Base-by-base conservation (phyloP, 2,888 invertebrate genomes). In the Agrotis puta region DNA sequence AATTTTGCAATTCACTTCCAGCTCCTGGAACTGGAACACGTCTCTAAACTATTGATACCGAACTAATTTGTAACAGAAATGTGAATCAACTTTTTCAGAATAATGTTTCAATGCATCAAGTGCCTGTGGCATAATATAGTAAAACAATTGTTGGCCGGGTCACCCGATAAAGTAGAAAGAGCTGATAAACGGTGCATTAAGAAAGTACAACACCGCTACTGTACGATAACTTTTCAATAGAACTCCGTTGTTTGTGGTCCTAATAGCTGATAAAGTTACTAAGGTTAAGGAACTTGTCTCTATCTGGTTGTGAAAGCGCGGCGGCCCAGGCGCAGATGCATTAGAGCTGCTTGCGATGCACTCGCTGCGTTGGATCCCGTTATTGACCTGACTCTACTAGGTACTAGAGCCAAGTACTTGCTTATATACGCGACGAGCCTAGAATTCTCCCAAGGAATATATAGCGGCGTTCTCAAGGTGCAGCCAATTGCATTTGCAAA, bases 181-280 rank as follows among this genome's bases (percentile, higher is more conserved):
- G 75, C 67, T 90, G 94, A 94, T 95, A 95, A 93, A 89, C 78
- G 88, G 73, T 93, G 93, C 94, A 94, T 91, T 90, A 89, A 87
- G 88, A 90, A 90, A 87, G 88, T 88, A 89, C 84, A 87, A 88
- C 83, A 79, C 74, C 85, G 87, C 91, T 89, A 90, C 90, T 88
- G 88, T 89, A 75, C 81, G 88, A 89, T 89, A 91, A 87, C 64
- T 76, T 82, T 86, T 82, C 84, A 89, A 88, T 88, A 89, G 86
- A 78, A 81, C 77, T 78, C 71, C 61, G 74, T 84, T 87, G 84
- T 91, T 91, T 86, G 86, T 86, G 83, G 85, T 82, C 86, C 85
- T 88, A 88, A 86, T 88, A 88, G 82, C 70, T 87, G 94, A 93
- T 94, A 94, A 92, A 77, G 70, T 73, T 77, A 80, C 78, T 80